A percentile compares a stretch with the other conserved stretches of the same genome.
phyloP scores from a whole-genome alignment of 1,140 invertebrate species.

The Temnothorax longispinosus region DNA sequence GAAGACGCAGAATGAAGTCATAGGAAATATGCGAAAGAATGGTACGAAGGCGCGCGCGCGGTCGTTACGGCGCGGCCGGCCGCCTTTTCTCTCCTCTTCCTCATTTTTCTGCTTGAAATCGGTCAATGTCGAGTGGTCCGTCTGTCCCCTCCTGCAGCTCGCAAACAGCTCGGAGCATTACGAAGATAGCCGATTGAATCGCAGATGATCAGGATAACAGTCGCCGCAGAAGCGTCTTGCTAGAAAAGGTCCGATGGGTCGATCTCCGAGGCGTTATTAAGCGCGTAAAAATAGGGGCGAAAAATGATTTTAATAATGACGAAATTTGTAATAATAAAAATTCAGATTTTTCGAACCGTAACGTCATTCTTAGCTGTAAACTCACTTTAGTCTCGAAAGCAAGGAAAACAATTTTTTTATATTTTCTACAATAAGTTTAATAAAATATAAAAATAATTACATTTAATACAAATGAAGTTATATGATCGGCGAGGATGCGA shows the following conservation, averaged over 20 bases:
- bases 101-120: slow-evolving; percentile 37
- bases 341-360: neutral
- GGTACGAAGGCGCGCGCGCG: neutral
- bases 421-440: neutral
- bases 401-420: neutral
- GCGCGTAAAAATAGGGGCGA: neutral
- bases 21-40: neutral
- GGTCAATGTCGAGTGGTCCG: slow-evolving; percentile 52
- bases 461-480: neutral
- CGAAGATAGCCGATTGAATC: slow-evolving; percentile 80
- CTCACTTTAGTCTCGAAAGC: neutral
- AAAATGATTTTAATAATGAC: neutral
- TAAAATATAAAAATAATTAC: neutral
- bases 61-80: no score
- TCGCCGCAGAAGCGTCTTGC: slow-evolving; percentile 43
- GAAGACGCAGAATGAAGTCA: slow-evolving; percentile 4
- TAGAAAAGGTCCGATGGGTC: slow-evolving; percentile 51
- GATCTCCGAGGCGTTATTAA: neutral
- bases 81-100: slow-evolving; percentile 64
- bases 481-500: neutral
- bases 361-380: neutral
- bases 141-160: slow-evolving; percentile 38
- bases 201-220: slow-evolving; percentile 79
- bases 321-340: neutral
- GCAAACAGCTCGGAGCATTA: slow-evolving; percentile 73